These are phyloP conservation scores for Hipposideros armiger DNA, from an alignment of 2,113 vertebrate genomes.

Conservation along the genomic window DNA sequence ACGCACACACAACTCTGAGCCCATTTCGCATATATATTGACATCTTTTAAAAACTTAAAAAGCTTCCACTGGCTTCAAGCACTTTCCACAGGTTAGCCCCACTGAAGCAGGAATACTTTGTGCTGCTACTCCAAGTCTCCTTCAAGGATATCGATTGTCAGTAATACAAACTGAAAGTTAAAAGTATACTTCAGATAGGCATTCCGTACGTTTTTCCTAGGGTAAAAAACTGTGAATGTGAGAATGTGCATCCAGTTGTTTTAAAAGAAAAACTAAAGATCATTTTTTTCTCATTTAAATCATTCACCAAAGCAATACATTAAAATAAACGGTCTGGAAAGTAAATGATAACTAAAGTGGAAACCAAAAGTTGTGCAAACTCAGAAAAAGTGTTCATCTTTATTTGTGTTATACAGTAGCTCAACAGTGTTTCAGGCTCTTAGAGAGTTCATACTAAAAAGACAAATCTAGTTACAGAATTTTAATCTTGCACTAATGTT, in stretches of 20 bases:
- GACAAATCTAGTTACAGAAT: neutral
- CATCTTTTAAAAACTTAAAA: neutral
- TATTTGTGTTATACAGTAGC: slow-evolving; percentile 10
- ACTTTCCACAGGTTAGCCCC: neutral
- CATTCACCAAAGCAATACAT: slow-evolving; percentile 50
- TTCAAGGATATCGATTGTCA: neutral
- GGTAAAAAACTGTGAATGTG: neutral
- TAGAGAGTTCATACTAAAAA: slow-evolving; percentile 50
- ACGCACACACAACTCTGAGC: neutral
- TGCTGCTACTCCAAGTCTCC: neutral
- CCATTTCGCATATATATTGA: slow-evolving; percentile 12
- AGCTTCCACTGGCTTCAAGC: neutral
- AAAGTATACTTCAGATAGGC: neutral
- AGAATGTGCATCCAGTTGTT: slow-evolving; percentile 36
- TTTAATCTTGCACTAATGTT: slow-evolving; percentile 67
- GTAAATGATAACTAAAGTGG: slow-evolving; percentile 58
- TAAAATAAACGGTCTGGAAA: slow-evolving; percentile 45
- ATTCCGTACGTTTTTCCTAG: slow-evolving; percentile 38
- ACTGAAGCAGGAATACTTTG: neutral
- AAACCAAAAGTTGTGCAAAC: slow-evolving; percentile 53
- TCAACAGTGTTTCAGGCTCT: slow-evolving; percentile 6
- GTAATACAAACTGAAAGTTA: neutral
- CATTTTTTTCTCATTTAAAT: neutral
- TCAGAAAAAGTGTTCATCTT: slow-evolving; percentile 59
- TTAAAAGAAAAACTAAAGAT: slow-evolving; percentile 56